Evolutionary conservation across 2,113 vertebrate species (phyloP), one percentile per base, ranked within the genome.

Genomic region (Rhinolophus ferrumequinum): DNA sequence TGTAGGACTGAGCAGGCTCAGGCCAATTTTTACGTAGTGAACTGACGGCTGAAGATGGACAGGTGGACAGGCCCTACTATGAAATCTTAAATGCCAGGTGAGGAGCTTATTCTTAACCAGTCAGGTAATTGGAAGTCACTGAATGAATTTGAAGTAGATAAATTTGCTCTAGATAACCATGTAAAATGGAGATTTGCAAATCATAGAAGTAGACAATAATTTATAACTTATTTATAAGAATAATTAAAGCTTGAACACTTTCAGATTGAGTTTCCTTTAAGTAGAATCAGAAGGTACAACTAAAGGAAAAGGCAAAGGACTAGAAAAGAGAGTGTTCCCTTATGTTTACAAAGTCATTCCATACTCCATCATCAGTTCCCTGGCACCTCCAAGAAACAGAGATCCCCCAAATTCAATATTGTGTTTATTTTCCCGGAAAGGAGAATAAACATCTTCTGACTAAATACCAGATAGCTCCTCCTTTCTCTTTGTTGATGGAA

Each of bases 101-200:
- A 77, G 9, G 64, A 81, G 24, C 8, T 67, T 60, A 28, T 86
- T 76, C 33, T 33, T 83, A 44, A 86, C 28, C 33, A 70, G 11
- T 47, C 33, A 73, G 24, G 50, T 44, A 72, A 92, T 5, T 76
- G 15, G 62, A 94, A 92, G 66, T 66, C 70, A 76, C 4, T 1
- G 2, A 70, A 41, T 92, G 16, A 93, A 84, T 80, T 30, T 70
- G n/a, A 86, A 41, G 38, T 60, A 41, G 47, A 92, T n/a, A 94
- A 80, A 69, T 76, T 41, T 62, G 58, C 12, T 86, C 35, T 64
- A 89, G 19, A 47, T 73, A 73, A 95, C 12, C 60, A 60, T 30
- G 88, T 95, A n/a, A 92, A 93, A n/a, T 64, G 30, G 30, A 81
- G 6, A 54, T 94, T 95, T 90, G 41, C 58, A 84, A 93, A 50